Percentiles rank a stretch among this genome's conserved stretches.
Evolutionary conservation across 2,113 vertebrate genomes (phyloP).

Genomic region (Corythaixoides concolor): DNA sequence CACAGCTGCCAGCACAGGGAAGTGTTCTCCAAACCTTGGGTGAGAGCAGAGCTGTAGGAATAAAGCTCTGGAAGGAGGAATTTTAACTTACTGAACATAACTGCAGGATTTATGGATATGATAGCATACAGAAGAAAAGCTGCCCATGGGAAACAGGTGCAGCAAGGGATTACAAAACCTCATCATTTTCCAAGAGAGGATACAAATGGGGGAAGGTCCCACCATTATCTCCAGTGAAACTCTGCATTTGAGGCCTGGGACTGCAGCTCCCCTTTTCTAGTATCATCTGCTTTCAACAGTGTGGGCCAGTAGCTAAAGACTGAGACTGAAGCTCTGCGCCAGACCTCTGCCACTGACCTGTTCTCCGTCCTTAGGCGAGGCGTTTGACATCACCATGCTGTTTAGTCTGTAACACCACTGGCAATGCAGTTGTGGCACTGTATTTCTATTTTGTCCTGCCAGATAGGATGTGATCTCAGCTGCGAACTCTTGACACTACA

Average conservation of each 20-base stretch:
- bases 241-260: neutral
- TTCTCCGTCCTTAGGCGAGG: neutral
- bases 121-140: neutral
- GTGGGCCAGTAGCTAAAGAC: neutral
- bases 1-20: neutral
- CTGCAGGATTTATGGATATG: neutral
- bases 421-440: neutral
- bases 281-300: neutral
- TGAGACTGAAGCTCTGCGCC: neutral
- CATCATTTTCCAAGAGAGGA: neutral
- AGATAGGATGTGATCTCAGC: neutral
- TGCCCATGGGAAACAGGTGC: neutral
- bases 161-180: neutral
- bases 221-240: neutral
- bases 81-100: neutral
- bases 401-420: neutral
- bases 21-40: neutral
- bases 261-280: neutral
- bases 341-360: neutral
- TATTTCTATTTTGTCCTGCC: neutral
- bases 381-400: neutral
- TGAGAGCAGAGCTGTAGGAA: neutral
- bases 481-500: neutral
- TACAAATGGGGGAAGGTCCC: neutral
- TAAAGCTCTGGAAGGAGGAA: neutral